A percentile compares a stretch with the other conserved stretches of the same genome.
phyloP scores from a whole-genome alignment of 2,888 invertebrate species.

The Campaea margaritaria region DNA sequence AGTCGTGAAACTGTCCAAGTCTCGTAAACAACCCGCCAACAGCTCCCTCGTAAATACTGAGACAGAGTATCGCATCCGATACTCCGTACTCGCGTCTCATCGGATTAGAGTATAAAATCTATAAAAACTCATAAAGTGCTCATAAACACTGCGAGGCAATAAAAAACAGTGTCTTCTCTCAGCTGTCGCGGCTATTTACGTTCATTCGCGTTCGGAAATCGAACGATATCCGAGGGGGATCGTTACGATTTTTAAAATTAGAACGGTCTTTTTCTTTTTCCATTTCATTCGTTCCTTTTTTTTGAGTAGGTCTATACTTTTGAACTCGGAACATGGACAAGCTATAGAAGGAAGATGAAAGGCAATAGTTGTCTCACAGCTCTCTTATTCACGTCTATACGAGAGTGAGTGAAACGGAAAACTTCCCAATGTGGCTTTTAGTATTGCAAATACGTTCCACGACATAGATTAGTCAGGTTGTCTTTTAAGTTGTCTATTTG shows the following conservation, averaged over 20 bases:
- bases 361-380: no score
- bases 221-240: conserved; percentile 72
- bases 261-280: conserved; percentile 65
- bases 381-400: no score
- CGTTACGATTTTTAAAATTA: conserved; percentile 72
- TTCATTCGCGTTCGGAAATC: conserved; percentile 74
- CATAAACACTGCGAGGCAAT: conserved; percentile 83
- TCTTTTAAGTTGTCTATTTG: no score
- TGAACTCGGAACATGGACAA: no score
- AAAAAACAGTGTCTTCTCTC: conserved; percentile 83
- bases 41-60: conserved; percentile 62
- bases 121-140: conserved; percentile 83
- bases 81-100: conserved; percentile 68
- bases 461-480: no score
- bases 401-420: no score
- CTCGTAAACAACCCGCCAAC: conserved; percentile 42
- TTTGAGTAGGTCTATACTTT: conserved; percentile 7
- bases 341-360: no score
- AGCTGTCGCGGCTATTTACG: conserved; percentile 85
- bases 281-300: conserved; percentile 35
- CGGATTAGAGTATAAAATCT: conserved; percentile 80
- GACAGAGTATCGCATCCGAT: conserved; percentile 72
- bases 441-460: no score
- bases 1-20: conserved; percentile 44
- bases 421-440: no score